Conservation (phyloP, 2,888 invertebrate species). For the Dusona sp. region DNA sequence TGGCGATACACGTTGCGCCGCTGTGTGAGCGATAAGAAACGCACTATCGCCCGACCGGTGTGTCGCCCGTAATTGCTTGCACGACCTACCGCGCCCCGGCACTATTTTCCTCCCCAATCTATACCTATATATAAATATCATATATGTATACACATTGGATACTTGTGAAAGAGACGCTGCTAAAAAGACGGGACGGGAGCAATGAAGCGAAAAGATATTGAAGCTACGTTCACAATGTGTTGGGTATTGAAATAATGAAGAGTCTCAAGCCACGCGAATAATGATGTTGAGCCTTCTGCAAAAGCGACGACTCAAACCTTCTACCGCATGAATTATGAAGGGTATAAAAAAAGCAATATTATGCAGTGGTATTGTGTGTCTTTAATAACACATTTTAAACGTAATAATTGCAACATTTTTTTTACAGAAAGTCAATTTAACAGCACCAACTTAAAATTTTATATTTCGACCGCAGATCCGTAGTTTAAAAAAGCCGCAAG, state of each 20-base stretch:
- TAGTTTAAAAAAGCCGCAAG: neutral
- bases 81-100: slow-evolving; percentile 60
- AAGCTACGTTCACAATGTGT: slow-evolving; percentile 40
- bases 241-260: slow-evolving; percentile 12
- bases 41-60: slow-evolving; percentile 63
- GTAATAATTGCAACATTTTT: neutral
- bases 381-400: neutral
- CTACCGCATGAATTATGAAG: neutral
- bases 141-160: neutral
- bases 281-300: slow-evolving; percentile 1
- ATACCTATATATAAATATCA: neutral
- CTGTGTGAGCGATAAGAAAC: slow-evolving; percentile 70
- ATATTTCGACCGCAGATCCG: neutral
- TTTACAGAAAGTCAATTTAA: neutral
- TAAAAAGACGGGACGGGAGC: slow-evolving; percentile 31
- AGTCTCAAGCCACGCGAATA: slow-evolving; percentile 1
- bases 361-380: neutral
- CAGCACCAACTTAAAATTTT: neutral
- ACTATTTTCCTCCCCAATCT: slow-evolving; percentile 19
- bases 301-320: neutral
- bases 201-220: slow-evolving; percentile 57
- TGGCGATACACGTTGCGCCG: slow-evolving; percentile 71
- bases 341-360: neutral
- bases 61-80: slow-evolving; percentile 66
- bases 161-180: slow-evolving; percentile 63